A percentile compares a stretch with the other conserved stretches of the same genome.
Conservation (phyloP, 23 tunicate genomes). For the Styela plicata region DNA sequence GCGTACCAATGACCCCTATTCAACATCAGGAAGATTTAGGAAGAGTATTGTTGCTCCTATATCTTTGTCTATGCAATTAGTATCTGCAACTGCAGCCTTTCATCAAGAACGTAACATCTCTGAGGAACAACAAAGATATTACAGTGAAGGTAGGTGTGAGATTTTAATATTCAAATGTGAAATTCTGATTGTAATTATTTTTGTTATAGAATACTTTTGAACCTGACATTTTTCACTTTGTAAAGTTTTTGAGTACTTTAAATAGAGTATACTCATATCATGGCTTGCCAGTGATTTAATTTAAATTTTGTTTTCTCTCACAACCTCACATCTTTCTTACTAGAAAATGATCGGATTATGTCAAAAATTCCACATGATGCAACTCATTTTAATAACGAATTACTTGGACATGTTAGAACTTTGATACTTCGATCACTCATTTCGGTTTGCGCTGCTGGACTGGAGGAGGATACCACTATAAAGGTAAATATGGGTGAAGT, state of each 20-base stretch:
- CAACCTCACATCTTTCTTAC: conserved; percentile 14
- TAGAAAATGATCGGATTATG: conserved; percentile 56
- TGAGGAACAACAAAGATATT: conserved; percentile 15
- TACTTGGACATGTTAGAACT: conserved; percentile 52
- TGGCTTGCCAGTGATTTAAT: too few relatives aligned
- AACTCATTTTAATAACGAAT: conserved; percentile 49
- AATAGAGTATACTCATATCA: too few relatives aligned
- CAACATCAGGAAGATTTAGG: too few relatives aligned
- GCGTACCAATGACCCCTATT: background rate
- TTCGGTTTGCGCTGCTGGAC: conserved; percentile 45
- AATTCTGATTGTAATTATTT: too few relatives aligned
- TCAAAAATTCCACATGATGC: conserved; percentile 59
- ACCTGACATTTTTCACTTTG: too few relatives aligned
- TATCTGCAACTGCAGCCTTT: conserved; percentile 73
- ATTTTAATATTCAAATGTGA: too few relatives aligned
- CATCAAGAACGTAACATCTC: conserved; percentile 22
- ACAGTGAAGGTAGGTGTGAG: conserved; percentile 8
- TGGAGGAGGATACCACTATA: background rate
- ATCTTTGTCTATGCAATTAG: conserved; percentile 75
- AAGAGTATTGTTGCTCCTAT: conserved; percentile 37
- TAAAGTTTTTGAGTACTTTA: too few relatives aligned
- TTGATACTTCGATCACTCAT: conserved; percentile 54
- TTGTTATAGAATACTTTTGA: too few relatives aligned
- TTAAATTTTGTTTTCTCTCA: background rate
- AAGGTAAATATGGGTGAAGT: too few relatives aligned